These are phyloP conservation scores for Sclerurus mexicanus DNA, from an alignment of 2,113 vertebrate genomes.

Conservation along the genomic window DNA sequence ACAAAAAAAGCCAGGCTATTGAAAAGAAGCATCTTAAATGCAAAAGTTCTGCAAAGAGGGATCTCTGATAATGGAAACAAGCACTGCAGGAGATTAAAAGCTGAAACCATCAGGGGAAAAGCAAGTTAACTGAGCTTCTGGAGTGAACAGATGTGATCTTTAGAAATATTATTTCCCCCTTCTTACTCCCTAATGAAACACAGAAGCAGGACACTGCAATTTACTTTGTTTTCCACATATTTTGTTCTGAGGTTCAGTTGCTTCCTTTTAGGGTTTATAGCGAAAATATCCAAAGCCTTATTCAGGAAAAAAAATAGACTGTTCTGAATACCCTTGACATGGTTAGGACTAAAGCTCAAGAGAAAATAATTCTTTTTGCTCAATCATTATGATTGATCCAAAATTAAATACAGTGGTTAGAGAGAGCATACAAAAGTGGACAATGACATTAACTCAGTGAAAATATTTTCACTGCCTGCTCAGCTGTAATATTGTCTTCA, in stretches of 20 bases:
- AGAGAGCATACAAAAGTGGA: background rate
- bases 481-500: background rate
- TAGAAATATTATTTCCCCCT: background rate
- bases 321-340: background rate
- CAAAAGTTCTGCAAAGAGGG: background rate
- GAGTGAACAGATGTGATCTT: background rate
- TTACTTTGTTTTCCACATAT: background rate
- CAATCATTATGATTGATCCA: background rate
- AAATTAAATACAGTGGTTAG: background rate
- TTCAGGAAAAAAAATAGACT: background rate
- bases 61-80: conserved; percentile 9
- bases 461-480: background rate
- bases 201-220: background rate
- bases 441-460: background rate
- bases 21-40: background rate
- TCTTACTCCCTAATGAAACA: background rate
- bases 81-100: background rate
- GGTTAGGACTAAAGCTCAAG: background rate
- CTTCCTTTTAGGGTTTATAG: background rate
- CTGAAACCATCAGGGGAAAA: conserved; percentile 21
- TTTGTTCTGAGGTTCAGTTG: background rate
- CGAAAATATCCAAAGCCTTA: background rate
- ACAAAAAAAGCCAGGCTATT: background rate
- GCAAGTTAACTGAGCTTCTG: conserved; percentile 12
- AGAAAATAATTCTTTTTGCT: background rate